Conservation (phyloP, 2,797 vertebrate genomes). For the Peromyscus aztecus region DNA sequence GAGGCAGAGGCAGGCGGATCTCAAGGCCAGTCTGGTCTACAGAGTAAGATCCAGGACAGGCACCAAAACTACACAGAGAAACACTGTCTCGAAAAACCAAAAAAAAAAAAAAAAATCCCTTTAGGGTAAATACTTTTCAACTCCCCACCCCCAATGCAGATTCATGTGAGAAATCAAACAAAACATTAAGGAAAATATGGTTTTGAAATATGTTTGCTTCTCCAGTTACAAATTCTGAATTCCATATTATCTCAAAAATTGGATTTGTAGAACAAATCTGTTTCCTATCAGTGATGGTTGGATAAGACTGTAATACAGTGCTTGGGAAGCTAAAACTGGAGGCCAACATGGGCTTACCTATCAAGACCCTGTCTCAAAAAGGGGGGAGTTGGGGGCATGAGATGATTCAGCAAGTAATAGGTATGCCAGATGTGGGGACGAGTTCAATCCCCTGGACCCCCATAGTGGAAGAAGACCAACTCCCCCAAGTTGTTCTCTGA, state of each 20-base stretch:
- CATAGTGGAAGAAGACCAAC: neutral
- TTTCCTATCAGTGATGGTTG: conserved; percentile 35
- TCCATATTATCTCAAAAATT: conserved; percentile 34
- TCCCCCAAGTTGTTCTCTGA: neutral
- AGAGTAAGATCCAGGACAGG: too few relatives aligned
- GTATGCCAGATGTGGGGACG: neutral
- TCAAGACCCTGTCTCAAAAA: neutral
- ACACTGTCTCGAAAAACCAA: too few relatives aligned
- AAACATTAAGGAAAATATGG: conserved; percentile 36
- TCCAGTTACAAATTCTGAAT: conserved; percentile 56
- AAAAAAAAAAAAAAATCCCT: too few relatives aligned
- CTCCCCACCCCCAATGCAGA: neutral
- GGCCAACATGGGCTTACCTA: neutral
- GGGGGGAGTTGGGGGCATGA: neutral
- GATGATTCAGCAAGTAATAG: neutral
- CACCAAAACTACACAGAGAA: too few relatives aligned
- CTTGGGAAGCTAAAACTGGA: neutral
- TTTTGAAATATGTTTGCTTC: conserved; percentile 61
- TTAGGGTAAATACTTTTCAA: neutral
- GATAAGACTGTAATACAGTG: neutral
- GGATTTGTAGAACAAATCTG: conserved; percentile 35
- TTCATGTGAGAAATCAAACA: conserved; percentile 6
- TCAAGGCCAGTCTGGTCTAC: too few relatives aligned
- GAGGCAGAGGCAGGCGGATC: too few relatives aligned
- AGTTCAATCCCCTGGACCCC: neutral